Evolutionary conservation across 2,113 vertebrate species (phyloP).

Genomic region (Amphiprion ocellaris): DNA sequence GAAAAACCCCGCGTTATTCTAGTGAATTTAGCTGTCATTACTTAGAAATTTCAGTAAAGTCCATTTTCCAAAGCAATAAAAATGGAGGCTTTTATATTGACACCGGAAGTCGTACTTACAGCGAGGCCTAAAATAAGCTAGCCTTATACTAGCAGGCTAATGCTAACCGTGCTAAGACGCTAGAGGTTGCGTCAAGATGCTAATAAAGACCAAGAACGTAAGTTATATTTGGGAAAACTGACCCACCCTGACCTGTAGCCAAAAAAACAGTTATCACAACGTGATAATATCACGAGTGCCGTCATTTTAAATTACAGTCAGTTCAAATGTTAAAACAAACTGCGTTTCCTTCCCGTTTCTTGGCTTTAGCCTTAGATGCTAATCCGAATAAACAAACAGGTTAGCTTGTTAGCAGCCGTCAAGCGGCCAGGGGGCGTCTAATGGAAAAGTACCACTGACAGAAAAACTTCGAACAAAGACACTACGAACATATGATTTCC

Average conservation of each 20-base stretch:
- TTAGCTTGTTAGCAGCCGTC: not conserved
- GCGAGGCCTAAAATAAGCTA: not conserved
- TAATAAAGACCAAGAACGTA: slow-evolving; percentile 3
- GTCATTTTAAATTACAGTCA: not conserved
- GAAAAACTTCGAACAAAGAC: slow-evolving; percentile 36
- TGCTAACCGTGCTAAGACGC: slow-evolving; percentile 23
- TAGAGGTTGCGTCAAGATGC: not conserved
- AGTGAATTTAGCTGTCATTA: too few relatives aligned
- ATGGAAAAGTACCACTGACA: slow-evolving; percentile 66
- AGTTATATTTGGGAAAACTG: not conserved
- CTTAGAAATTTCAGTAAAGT: too few relatives aligned
- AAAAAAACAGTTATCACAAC: not conserved
- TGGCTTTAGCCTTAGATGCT: not conserved
- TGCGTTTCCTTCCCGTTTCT: not conserved
- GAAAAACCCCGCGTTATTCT: too few relatives aligned
- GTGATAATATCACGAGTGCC: too few relatives aligned
- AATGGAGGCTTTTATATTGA: slow-evolving; percentile 35
- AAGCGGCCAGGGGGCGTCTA: slow-evolving; percentile 24
- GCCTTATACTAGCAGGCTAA: slow-evolving; percentile 33
- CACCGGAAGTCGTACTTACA: not conserved
- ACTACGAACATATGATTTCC: not conserved
- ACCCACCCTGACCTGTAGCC: not conserved
- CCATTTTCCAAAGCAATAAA: too few relatives aligned
- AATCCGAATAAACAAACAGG: slow-evolving; percentile 15
- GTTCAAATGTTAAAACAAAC: not conserved